A percentile compares a stretch with the other conserved stretches of the same genome.
These are phyloP conservation scores for Procavia capensis DNA, from an alignment of 2,113 vertebrate genomes.

Conservation along the genomic window DNA sequence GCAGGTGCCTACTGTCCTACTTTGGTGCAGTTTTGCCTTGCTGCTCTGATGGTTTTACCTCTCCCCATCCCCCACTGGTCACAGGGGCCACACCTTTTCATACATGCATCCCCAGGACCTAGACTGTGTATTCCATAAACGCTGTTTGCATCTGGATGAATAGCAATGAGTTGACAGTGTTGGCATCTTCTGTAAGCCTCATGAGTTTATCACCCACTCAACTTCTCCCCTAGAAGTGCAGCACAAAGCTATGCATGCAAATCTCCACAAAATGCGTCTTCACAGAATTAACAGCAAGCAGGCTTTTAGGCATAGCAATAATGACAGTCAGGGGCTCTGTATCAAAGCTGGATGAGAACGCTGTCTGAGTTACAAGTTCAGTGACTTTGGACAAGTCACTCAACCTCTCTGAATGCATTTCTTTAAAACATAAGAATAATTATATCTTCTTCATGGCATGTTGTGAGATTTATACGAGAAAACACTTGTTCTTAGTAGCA, in stretches of 20 bases:
- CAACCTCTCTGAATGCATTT: not conserved
- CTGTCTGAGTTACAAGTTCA: not conserved
- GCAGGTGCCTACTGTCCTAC: not conserved
- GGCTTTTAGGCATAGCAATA: not conserved
- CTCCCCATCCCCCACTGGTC: not conserved
- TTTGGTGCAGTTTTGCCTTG: not conserved
- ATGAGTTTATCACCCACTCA: not conserved
- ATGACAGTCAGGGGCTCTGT: not conserved
- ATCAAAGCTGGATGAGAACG: not conserved
- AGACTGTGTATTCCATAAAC: not conserved
- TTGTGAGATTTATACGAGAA: not conserved
- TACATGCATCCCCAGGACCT: not conserved
- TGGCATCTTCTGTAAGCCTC: not conserved
- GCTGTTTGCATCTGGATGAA: not conserved
- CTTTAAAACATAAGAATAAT: not conserved
- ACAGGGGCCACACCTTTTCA: not conserved
- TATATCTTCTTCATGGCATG: not conserved
- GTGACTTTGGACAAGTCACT: not conserved
- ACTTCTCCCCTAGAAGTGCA: not conserved
- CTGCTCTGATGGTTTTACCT: not conserved
- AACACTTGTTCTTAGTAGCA: not conserved
- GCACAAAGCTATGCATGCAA: not conserved
- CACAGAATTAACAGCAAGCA: not conserved
- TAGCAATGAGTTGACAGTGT: not conserved
- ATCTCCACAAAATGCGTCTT: not conserved